Evolutionary conservation across 2,797 vertebrate genomes (phyloP), one percentile per base, ranked within the genome.

Genomic region (Phyllotis vaccarum): DNA sequence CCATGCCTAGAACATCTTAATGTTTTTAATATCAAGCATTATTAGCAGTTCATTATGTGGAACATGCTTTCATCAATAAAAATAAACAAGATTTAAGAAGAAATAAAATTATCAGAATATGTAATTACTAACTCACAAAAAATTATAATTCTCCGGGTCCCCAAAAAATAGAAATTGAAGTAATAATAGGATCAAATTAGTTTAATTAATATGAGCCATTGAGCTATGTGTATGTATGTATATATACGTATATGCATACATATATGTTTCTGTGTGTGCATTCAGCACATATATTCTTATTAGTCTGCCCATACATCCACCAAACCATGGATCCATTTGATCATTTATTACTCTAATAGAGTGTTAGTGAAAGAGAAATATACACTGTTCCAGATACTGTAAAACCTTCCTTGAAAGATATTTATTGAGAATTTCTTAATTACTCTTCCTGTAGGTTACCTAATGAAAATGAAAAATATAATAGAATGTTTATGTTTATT

Each of bases 51-150:
- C 29, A 66, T 78, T 91, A 86, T 90, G 76, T 46, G 34, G 29
- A 90, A 49, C 14, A 43, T 54, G n/a, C 22, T 93, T 40, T 58
- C 90, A 40, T 64, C 16, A 83, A 43, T 83, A 88, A 93, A 94
- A 94, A 37, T 95, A 43, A 19, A 40, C 29, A 89, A 87, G 58
- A 54, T 46, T 94, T 80, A 89, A 89, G 37, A 87, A 85, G n/a
- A 78, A 46, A 89, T 82, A 79, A 81, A 92, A 92, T 8, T 70
- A 86, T 86, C 3, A 85, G 19, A 93, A 68, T 66, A 82, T 56
- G 27, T 49, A 92, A 60, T 85, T 94, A 76, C 12, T 75, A 64
- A 37, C 29, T 83, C n/a, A 92, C n/a, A 80, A 68, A 90, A 91
- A 68, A 85, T 31, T 6, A 94, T 88, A 79, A 52, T 88, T 94